phyloP scores from a whole-genome alignment of 1,140 invertebrate species.

The Trachelipus rathkii region DNA sequence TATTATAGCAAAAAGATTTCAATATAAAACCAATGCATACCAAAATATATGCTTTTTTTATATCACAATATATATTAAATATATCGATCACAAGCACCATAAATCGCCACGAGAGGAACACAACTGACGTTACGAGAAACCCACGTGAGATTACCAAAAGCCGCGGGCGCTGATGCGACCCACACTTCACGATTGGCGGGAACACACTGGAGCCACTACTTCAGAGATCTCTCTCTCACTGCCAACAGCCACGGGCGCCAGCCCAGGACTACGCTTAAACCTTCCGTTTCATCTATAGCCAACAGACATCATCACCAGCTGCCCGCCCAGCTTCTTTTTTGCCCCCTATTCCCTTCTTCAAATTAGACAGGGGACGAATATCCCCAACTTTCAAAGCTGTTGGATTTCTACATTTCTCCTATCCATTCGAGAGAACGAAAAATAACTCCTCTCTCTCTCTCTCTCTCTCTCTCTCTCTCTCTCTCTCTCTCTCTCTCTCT shows the following conservation, averaged over 20 bases:
- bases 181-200: conserved; percentile 1
- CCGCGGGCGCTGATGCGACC: background rate
- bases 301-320: background rate
- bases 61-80: too few species aligned
- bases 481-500: too few species aligned
- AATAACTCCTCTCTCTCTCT: background rate
- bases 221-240: background rate
- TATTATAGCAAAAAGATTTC: background rate
- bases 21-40: background rate
- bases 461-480: too few species aligned
- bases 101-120: background rate
- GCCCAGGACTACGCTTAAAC: conserved; percentile 7
- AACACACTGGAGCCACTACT: conserved; percentile 1
- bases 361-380: conserved; percentile 2
- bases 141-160: background rate
- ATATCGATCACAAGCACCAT: background rate
- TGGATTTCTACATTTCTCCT: background rate
- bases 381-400: background rate
- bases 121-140: background rate
- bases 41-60: too few species aligned
- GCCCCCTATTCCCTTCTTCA: background rate
- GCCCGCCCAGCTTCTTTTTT: conserved; percentile 4
- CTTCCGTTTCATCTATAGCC: background rate
- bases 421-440: background rate
- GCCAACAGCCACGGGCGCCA: conserved; percentile 8